These are phyloP conservation scores for Theristicus caerulescens DNA, from an alignment of 2,113 vertebrate genomes.

Conservation along the genomic window DNA sequence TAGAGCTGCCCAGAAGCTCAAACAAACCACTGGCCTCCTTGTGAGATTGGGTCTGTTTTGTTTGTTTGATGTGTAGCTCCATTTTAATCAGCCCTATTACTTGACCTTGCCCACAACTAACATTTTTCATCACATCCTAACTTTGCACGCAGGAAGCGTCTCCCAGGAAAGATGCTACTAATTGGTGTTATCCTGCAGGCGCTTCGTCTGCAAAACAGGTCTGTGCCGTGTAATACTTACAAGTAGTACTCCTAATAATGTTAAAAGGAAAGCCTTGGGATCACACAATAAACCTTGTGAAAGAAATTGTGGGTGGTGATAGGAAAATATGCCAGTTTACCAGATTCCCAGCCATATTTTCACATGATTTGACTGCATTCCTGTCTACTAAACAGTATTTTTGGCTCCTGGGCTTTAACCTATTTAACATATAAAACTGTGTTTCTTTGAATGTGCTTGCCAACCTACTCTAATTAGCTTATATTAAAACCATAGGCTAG, in stretches of 20 bases:
- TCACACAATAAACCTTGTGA: background rate
- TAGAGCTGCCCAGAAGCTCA: background rate
- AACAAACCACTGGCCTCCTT: background rate
- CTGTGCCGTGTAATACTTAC: background rate
- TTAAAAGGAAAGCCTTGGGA: background rate
- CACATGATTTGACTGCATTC: background rate
- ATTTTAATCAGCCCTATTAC: background rate
- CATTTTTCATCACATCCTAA: background rate
- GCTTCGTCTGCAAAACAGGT: background rate
- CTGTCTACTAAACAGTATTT: background rate
- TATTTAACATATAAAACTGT: background rate
- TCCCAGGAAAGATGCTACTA: background rate
- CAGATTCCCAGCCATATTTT: background rate
- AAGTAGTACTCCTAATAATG: background rate
- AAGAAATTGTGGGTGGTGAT: background rate
- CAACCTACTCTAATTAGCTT: background rate
- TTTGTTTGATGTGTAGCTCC: background rate
- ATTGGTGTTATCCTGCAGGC: background rate
- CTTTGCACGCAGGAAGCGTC: background rate
- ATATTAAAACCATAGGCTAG: background rate
- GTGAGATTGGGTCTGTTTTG: background rate
- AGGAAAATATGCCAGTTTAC: background rate
- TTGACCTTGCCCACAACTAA: background rate
- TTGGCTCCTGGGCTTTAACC: background rate
- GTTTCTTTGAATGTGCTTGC: conserved; percentile 13